Base-by-base conservation (phyloP, 2,888 invertebrate species). In the Nasonia oneida region DNA sequence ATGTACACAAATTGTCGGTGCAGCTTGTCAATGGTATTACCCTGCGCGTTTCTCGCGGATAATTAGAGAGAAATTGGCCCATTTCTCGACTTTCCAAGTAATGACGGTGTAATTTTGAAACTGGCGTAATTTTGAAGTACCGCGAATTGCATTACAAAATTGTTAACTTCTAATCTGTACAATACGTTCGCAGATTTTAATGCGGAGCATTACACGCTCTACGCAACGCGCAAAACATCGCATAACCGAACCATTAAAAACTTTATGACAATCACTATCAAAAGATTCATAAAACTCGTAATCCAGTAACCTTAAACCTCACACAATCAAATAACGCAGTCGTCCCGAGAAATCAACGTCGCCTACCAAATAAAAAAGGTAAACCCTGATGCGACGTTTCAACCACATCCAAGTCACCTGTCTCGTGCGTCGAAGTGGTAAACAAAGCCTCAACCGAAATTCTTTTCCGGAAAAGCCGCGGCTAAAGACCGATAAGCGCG, bases 71-170 rank as follows among this genome's bases (percentile, higher is more conserved):
- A 71, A 71, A 71, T 71, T 37, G 71, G 6, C 10, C 71, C 39
- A 71, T 71, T 71, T 71, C n/a, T 37, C 71, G 10, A n/a, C 71
- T 71, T 71, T 71, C 71, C 39, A 71, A 39, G 33, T 71, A 71
- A 71, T 71, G 15, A n/a, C 39, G 5, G 50, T 71, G 6, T 71
- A 71, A 71, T 71, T 71, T 71, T 39, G 18, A 39, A 39, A 15
- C 37, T 23, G 33, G 37, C 37, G 37, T 37, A 37, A 37, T 37
- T 37, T 37, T 37, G 3, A 71, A 71, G 4, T 39, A 37, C 37
- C 29, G n/a, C n/a, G 29, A 33, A 29, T 33, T 18, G n/a, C 33
- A 4, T 71, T 71, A 33, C 39, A 39, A 71, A 71, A 39, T 53
- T 53, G 53, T 53, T 53, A 15, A 53, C 15, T 3, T 53, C 53